Evolutionary conservation across 2,113 vertebrate species (phyloP), one percentile per base, ranked within the genome.

Genomic region (Picathartes gymnocephalus): DNA sequence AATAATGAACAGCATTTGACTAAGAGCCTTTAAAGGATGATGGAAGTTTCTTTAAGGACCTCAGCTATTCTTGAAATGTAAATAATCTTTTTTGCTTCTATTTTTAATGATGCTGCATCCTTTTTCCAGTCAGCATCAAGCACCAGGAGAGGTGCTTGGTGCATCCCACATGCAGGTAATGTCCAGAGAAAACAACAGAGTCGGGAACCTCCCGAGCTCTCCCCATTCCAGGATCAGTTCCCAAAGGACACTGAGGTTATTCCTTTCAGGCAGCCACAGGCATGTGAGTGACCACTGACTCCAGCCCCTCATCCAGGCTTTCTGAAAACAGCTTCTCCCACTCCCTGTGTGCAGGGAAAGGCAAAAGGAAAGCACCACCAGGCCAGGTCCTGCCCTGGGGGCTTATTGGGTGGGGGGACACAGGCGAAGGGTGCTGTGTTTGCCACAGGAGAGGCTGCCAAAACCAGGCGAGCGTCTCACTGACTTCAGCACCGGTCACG

Each of bases 1-100:
- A 97, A 98, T 98, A 98, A 98, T 95, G 97, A 97, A 98, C 96
- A 93, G 64, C 81, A 7, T 91, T 97, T 97, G 91, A 82, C 54
- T 92, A 93, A 95, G 94, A 92, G 92, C 96, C 94, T 93, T 88
- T 78, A 91, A 83, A 93, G 93, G 90, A 87, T 81, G 87, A 84
- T 92, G 96, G 91, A 96, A 96, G 86, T 91, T 61, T 66, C 92
- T 95, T 93, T 93, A 88, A 93, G 91, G 93, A 93, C 84, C 94
- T 95, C 76, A 96, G 95, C 95, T 97, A 96, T 96, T 96, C 93
- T 97, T 90, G 92, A 96, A 96, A 97, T 95, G 96, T 97, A 97
- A 97, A 97, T 97, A 96, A 97, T 97, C 95, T 94, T 96, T 94
- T 94, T 95, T 80, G 90, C 74, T 86, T 97, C 96, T 97, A 97